Percentiles rank a stretch among this genome's conserved stretches.
These are phyloP conservation scores for Lasioglossum zephyrum DNA, from an alignment of 2,888 invertebrate genomes.

Conservation along the genomic window DNA sequence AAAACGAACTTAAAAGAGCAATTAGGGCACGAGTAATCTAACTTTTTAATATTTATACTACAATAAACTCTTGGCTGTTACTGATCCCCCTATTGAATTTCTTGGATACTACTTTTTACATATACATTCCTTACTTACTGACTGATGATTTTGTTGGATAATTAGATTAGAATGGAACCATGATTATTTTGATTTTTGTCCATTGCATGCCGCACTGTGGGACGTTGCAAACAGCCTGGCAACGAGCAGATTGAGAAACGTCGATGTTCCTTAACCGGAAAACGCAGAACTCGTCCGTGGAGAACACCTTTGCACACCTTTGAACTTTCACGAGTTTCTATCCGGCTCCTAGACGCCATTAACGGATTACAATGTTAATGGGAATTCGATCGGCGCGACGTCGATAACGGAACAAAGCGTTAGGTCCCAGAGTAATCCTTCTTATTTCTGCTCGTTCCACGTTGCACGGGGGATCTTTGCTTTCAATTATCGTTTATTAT, in stretches of 20 bases:
- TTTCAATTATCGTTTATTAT: neutral
- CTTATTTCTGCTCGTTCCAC: neutral
- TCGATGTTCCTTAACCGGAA: neutral
- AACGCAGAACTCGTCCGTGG: neutral
- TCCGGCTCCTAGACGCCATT: slow-evolving; percentile 4
- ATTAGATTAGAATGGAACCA: too few relatives aligned
- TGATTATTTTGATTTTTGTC: too few relatives aligned
- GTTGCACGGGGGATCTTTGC: neutral
- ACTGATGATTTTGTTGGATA: too few relatives aligned
- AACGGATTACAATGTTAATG: slow-evolving; percentile 45
- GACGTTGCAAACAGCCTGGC: neutral
- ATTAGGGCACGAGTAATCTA: too few relatives aligned
- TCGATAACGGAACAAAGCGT: slow-evolving; percentile 10
- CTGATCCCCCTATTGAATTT: too few relatives aligned
- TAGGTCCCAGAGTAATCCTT: neutral
- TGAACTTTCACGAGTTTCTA: slow-evolving; percentile 41
- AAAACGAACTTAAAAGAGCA: too few relatives aligned
- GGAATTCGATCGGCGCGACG: slow-evolving; percentile 30
- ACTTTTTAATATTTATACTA: too few relatives aligned
- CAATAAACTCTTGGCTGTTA: too few relatives aligned
- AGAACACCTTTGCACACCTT: slow-evolving; percentile 8
- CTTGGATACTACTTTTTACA: too few relatives aligned
- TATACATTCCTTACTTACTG: too few relatives aligned
- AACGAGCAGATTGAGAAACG: neutral
- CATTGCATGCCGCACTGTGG: too few relatives aligned